These are phyloP conservation scores for Spatulosminthurus flaviceps DNA, from an alignment of 2,888 invertebrate genomes.

Conservation along the genomic window DNA sequence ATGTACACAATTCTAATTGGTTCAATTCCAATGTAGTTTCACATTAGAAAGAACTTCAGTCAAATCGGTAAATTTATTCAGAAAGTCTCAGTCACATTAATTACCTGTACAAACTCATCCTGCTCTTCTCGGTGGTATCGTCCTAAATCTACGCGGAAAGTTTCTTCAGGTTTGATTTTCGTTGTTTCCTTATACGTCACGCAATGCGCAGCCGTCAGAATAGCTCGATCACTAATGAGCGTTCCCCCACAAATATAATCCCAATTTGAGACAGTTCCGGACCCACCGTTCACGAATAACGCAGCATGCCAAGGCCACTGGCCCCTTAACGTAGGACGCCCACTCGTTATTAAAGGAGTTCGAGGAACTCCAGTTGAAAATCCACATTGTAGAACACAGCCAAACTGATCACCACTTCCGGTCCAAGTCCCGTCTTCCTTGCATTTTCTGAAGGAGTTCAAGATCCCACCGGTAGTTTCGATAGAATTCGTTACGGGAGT, in stretches of 20 bases:
- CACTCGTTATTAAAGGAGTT: slow-evolving; percentile 55
- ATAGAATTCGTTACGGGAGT: slow-evolving; percentile 56
- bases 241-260: slow-evolving; percentile 75
- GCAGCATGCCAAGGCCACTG: slow-evolving; percentile 78
- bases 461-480: slow-evolving; percentile 52
- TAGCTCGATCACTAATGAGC: slow-evolving; percentile 66
- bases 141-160: slow-evolving; percentile 58
- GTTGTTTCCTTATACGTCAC: slow-evolving; percentile 51
- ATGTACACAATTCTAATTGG: too few relatives aligned
- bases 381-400: slow-evolving; percentile 58
- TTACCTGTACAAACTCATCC: slow-evolving; percentile 60
- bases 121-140: slow-evolving; percentile 52
- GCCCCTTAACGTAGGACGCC: slow-evolving; percentile 67
- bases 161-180: slow-evolving; percentile 20
- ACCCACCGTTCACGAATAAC: background rate
- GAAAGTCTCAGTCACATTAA: too few relatives aligned
- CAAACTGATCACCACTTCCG: slow-evolving; percentile 52
- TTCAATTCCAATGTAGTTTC: too few relatives aligned
- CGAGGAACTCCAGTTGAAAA: slow-evolving; percentile 50
- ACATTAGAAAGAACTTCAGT: too few relatives aligned
- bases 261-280: slow-evolving; percentile 49
- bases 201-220: slow-evolving; percentile 59
- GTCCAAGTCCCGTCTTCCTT: slow-evolving; percentile 59
- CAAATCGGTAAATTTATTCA: too few relatives aligned
- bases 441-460: slow-evolving; percentile 55